Evolutionary conservation across 2,113 vertebrate genomes (phyloP).

Genomic region (Rhea americana): DNA sequence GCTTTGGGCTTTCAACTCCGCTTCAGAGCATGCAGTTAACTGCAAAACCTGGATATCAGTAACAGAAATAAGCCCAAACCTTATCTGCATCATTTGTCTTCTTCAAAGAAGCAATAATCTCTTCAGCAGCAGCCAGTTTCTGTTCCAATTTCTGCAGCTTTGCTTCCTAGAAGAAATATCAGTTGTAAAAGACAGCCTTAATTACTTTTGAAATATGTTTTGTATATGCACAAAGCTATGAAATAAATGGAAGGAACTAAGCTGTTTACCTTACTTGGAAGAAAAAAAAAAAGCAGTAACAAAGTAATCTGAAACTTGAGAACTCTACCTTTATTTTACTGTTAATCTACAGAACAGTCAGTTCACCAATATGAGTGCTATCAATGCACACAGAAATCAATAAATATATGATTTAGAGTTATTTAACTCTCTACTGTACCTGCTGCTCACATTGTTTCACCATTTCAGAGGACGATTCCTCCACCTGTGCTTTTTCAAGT

Average conservation of each 20-base stretch:
- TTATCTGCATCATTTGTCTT: constrained; percentile 87
- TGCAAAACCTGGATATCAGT: neutral
- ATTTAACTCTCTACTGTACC: constrained; percentile 70
- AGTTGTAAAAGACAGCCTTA: neutral
- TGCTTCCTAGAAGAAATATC: constrained; percentile 64
- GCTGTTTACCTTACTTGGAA: neutral
- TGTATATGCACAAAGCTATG: neutral
- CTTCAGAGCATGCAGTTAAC: neutral
- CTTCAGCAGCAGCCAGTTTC: constrained; percentile 74
- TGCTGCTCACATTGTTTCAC: constrained; percentile 79
- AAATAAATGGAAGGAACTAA: neutral
- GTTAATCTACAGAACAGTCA: neutral
- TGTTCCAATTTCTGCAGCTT: constrained; percentile 79
- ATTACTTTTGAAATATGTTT: neutral
- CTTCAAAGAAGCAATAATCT: constrained; percentile 77
- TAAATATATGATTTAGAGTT: neutral
- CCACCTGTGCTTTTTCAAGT: constrained; percentile 80
- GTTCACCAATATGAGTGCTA: neutral
- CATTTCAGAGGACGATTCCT: constrained; percentile 82
- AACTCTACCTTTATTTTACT: neutral
- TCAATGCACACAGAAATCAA: neutral
- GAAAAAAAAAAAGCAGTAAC: constrained; percentile 12
- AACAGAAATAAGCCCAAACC: constrained; percentile 69
- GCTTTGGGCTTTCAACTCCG: neutral
- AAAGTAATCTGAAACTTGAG: neutral